Evolutionary conservation across 2,113 vertebrate genomes (phyloP).

Genomic region (Physeter macrocephalus): DNA sequence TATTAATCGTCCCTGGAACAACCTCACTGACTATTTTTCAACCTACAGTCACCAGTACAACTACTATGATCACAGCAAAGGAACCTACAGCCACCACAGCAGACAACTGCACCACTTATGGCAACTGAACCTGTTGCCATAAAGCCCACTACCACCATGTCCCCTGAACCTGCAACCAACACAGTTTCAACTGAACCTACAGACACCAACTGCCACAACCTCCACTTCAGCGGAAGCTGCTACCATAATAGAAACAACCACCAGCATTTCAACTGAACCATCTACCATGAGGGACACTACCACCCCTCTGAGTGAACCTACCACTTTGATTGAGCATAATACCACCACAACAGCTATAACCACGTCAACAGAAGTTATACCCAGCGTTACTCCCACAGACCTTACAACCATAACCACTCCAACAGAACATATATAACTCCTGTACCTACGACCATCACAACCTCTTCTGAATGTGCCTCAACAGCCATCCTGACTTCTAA

Average conservation of each 20-base stretch:
- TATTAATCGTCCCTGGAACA: not conserved
- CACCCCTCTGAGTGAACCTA: not conserved
- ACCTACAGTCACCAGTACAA: not conserved
- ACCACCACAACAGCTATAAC: no score
- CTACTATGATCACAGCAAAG: not conserved
- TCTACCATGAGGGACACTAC: not conserved
- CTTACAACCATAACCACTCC: not conserved
- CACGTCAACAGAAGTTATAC: not conserved
- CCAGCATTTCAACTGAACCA: not conserved
- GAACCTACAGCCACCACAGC: fast-evolving
- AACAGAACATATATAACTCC: not conserved
- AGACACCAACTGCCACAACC: not conserved
- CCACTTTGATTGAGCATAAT: not conserved
- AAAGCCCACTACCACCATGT: not conserved
- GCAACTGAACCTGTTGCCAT: not conserved
- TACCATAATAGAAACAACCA: not conserved
- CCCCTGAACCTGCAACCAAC: no score
- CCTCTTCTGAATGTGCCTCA: not conserved
- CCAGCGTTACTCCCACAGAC: not conserved
- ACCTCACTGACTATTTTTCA: not conserved
- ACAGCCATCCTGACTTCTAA: not conserved
- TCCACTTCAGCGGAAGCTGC: not conserved
- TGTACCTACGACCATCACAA: not conserved
- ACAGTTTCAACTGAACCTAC: not conserved
- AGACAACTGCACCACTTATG: not conserved